phyloP scores from a whole-genome alignment of 2,888 invertebrate species.

The Latheticus oryzae region DNA sequence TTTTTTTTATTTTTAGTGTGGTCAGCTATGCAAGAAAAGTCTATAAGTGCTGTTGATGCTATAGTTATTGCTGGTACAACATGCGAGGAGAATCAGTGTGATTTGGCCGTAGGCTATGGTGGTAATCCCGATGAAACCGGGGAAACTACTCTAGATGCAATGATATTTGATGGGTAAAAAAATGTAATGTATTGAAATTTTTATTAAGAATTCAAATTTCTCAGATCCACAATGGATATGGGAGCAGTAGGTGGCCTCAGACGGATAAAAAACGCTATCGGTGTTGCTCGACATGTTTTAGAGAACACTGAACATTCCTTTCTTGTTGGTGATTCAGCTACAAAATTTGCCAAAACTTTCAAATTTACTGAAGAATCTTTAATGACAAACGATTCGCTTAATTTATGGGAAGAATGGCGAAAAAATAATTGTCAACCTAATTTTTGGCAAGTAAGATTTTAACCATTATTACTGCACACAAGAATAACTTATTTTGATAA shows the following conservation, averaged over 20 bases:
- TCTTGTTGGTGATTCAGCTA: constrained; percentile 89
- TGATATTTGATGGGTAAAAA: constrained; percentile 99
- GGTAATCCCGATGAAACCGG: constrained; percentile 97
- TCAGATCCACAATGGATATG: constrained; percentile 79
- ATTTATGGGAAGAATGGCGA: constrained; percentile 83
- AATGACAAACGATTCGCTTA: constrained; percentile 76
- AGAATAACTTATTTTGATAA: constrained; percentile 41
- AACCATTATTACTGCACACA: too few species aligned
- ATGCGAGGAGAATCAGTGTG: constrained; percentile 91
- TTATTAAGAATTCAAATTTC: too few species aligned
- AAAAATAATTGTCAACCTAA: constrained; percentile 91
- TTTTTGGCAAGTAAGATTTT: constrained; percentile 91
- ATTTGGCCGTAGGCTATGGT: constrained; percentile 94
- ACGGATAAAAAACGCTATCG: constrained; percentile 85
- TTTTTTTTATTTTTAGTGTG: constrained; percentile 72
- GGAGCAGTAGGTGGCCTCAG: constrained; percentile 90
- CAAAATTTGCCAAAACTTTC: constrained; percentile 89
- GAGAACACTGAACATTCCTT: constrained; percentile 91
- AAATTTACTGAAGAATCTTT: constrained; percentile 85
- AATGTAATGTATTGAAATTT: too few species aligned
- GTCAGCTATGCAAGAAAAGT: constrained; percentile 68
- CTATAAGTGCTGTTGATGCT: constrained; percentile 71
- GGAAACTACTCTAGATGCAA: constrained; percentile 95
- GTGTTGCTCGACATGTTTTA: constrained; percentile 90
- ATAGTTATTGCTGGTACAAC: constrained; percentile 85